These are phyloP conservation scores for Heliconius ethilla DNA, from an alignment of 2,888 invertebrate species.

Conservation along the genomic window DNA sequence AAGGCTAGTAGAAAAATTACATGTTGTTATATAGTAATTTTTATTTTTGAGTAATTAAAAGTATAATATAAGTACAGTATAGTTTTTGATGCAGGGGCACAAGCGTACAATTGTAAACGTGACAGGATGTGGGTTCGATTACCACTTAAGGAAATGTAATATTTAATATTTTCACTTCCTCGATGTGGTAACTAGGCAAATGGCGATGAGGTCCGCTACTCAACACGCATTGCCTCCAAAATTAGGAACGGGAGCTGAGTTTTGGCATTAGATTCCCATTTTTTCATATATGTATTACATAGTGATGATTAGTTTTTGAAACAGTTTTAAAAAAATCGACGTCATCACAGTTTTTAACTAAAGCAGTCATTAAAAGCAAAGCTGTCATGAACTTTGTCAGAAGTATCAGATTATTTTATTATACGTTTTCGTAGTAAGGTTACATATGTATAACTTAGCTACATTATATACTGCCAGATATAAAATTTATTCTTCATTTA, in stretches of 20 bases:
- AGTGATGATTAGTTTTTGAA: no score
- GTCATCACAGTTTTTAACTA: no score
- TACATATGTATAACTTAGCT: no score
- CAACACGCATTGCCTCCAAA: neutral
- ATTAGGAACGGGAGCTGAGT: neutral
- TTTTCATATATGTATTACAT: no score
- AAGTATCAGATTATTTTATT: neutral
- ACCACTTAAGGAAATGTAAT: neutral
- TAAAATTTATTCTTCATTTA: neutral
- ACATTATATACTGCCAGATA: neutral
- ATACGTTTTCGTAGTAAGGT: neutral
- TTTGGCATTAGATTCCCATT: neutral
- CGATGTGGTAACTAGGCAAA: neutral
- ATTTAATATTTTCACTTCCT: neutral
- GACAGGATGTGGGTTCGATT: neutral
- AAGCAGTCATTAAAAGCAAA: no score
- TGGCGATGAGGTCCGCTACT: neutral
- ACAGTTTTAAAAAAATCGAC: no score
- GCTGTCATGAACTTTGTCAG: neutral
- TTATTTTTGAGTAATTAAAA: neutral
- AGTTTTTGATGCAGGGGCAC: no score
- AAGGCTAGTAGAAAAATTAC: neutral
- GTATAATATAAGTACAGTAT: no score
- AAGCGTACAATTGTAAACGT: neutral
- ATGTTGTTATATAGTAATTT: neutral